Evolutionary conservation across 2,113 vertebrate species (phyloP).

Genomic region (Australoheros scitulus): DNA sequence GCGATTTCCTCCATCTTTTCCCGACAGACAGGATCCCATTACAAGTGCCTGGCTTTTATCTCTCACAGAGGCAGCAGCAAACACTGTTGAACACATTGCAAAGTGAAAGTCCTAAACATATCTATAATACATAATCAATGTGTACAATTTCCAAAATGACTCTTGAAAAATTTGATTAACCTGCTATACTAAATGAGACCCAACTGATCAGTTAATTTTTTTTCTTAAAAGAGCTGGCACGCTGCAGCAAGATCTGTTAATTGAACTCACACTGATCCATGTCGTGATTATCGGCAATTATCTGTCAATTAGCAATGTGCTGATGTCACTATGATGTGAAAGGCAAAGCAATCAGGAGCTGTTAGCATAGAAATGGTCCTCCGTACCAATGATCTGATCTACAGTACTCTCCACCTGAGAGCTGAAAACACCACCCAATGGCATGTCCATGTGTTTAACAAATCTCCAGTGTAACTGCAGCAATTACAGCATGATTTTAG

Average conservation of each 20-base stretch:
- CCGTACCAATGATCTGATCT: slow-evolving; percentile 62
- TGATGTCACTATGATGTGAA: slow-evolving; percentile 70
- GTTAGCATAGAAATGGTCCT: slow-evolving; percentile 52
- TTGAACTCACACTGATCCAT: slow-evolving; percentile 57
- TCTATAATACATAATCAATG: background rate
- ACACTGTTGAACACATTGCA: slow-evolving; percentile 18
- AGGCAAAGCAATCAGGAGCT: slow-evolving; percentile 67
- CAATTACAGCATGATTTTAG: slow-evolving; percentile 24
- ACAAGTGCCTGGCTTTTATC: slow-evolving; percentile 62
- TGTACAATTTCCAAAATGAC: background rate
- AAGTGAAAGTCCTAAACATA: slow-evolving; percentile 5
- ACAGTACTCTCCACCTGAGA: slow-evolving; percentile 16
- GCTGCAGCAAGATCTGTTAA: slow-evolving; percentile 42
- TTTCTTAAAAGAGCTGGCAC: slow-evolving; percentile 25
- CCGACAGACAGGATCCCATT: slow-evolving; percentile 72
- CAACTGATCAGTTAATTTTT: slow-evolving; percentile 16
- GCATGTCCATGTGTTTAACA: background rate
- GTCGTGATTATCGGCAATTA: slow-evolving; percentile 72
- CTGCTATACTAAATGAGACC: background rate
- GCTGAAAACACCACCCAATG: background rate
- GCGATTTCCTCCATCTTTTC: slow-evolving; percentile 69
- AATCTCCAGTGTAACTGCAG: slow-evolving; percentile 22
- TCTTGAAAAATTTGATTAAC: background rate
- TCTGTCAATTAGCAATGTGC: slow-evolving; percentile 72
- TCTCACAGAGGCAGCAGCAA: slow-evolving; percentile 36